Base-by-base conservation (phyloP, 2,113 vertebrate species). In the Xenopus borealis region DNA sequence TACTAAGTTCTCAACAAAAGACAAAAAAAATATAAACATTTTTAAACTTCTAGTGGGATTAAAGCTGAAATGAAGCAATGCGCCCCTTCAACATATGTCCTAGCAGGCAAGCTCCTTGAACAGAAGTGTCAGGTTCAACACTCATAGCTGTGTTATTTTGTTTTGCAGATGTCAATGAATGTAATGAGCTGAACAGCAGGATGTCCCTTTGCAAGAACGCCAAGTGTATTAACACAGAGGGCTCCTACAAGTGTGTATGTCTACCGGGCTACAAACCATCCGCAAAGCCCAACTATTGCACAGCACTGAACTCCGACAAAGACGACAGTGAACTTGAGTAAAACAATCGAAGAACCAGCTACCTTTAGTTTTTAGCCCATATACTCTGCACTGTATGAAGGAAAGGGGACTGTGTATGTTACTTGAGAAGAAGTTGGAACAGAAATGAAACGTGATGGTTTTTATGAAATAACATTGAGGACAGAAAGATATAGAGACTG, bases 151-250 rank as follows among this genome's bases (percentile, higher is more conserved):
- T 11, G 53, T 16, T 55, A n/a, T 55, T n/a, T 3, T 55, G 81
- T 71, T 12, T 72, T 83, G 47, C 86, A 96, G 97, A 99, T 83
- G 96, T 99, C n/a, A 96, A 99, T 12, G 97, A 99, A 79, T 99
- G 97, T 61, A 93, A 82, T 0, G 97, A 99, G 84, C 84, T 99
- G 75, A 99, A 99, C 90, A 93, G 79, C 68, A 92, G 92, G 75
- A 99, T 99, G 97, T 96, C 94, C 3, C 89, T 98, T 79, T 99
- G 97, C 90, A 97, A 93, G 87, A 99, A 99, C 0, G 95, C 93
- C 72, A 95, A 93, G 67, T 99, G 97, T 86, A 94, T 98, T 81
- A 99, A 99, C 87, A 98, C 95, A 0, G 91, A 92, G 70, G 97
- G 97, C 33, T 99, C 97, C 0, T 99, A 97, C 80, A 94, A 88